Conservation (phyloP, 1,140 invertebrate genomes). For the Eubasilissa regina region DNA sequence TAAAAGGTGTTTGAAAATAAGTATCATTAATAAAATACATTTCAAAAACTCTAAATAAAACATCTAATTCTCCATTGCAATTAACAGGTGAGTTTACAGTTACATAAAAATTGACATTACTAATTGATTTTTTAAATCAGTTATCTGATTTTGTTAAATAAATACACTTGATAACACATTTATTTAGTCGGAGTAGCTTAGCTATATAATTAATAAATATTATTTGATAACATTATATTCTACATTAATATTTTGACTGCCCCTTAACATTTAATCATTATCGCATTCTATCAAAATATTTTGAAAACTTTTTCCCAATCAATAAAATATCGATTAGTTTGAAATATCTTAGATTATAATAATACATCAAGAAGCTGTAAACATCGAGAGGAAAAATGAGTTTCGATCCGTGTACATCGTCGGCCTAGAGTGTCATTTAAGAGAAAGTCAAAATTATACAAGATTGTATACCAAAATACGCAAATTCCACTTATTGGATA, state of each 20-base stretch:
- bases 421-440: too few species aligned
- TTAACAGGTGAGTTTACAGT: constrained; percentile 19
- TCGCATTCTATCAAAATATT: background rate
- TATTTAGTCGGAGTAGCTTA: constrained; percentile 24
- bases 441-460: too few species aligned
- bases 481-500: too few species aligned
- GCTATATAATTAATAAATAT: background rate
- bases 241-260: constrained; percentile 42
- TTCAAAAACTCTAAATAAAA: background rate
- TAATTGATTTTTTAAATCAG: constrained; percentile 51
- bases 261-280: constrained; percentile 58
- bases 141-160: constrained; percentile 28
- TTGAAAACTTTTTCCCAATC: constrained; percentile 17
- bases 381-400: constrained; percentile 31
- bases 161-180: constrained; percentile 1
- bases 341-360: background rate
- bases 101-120: constrained; percentile 50
- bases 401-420: constrained; percentile 13
- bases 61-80: constrained; percentile 13
- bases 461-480: too few species aligned
- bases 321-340: background rate
- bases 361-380: constrained; percentile 24
- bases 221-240: constrained; percentile 16
- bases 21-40: too few species aligned
- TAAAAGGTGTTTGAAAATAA: too few species aligned